These are phyloP conservation scores for Eupithecia subumbrata DNA, from an alignment of 2,888 invertebrate genomes.

Conservation along the genomic window DNA sequence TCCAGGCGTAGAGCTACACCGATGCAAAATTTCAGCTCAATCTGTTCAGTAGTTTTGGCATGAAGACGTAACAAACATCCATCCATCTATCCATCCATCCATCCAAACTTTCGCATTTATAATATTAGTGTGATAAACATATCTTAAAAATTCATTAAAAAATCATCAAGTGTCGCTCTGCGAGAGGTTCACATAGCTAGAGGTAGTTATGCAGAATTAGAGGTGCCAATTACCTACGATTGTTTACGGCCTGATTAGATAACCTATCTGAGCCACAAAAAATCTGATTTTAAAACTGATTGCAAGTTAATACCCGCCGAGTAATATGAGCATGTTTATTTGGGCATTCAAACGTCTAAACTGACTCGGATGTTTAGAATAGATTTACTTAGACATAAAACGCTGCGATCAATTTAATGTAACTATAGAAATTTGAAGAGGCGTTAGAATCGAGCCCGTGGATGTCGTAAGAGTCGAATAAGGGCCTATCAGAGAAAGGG, in stretches of 20 bases:
- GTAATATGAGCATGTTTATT: conserved; percentile 1
- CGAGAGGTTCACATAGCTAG: no score
- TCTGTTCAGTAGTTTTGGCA: no score
- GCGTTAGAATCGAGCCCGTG: background rate
- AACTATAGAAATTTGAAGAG: background rate
- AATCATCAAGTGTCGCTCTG: background rate
- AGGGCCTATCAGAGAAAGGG: no score
- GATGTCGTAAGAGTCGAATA: background rate
- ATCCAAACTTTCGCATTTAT: no score
- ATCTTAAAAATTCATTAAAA: no score
- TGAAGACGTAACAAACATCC: no score
- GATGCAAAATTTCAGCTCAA: no score
- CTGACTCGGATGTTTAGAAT: conserved; percentile 1
- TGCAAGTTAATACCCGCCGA: background rate
- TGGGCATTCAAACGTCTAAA: background rate
- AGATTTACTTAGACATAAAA: conserved; percentile 2
- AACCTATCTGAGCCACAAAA: conserved; percentile 1
- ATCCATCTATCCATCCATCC: no score
- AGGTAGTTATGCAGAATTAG: background rate
- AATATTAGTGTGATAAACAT: no score
- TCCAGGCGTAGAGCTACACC: no score
- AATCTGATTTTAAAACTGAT: background rate
- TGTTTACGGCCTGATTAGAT: background rate
- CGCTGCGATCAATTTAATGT: background rate
- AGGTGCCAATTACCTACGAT: background rate